A percentile compares a stretch with the other conserved stretches of the same genome.
Evolutionary conservation across 2,888 invertebrate genomes (phyloP).

Genomic region (Halocaridina rubra): DNA sequence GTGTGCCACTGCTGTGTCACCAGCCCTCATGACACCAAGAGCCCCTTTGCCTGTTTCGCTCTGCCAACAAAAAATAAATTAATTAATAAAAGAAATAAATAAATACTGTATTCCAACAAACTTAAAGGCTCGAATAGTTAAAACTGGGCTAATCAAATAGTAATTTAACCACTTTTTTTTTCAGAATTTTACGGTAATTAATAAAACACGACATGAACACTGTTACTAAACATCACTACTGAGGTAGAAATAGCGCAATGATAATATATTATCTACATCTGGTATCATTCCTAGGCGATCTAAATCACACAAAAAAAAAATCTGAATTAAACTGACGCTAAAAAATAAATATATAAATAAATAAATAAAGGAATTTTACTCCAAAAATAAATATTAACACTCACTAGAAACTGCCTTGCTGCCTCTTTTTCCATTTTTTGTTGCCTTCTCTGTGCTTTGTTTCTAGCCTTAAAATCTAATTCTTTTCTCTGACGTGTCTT

Average conservation of each 20-base stretch:
- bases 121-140: too few relatives aligned
- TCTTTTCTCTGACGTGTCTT: conserved; percentile 90
- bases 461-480: conserved; percentile 81
- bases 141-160: too few relatives aligned
- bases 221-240: too few relatives aligned
- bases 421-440: conserved; percentile 69
- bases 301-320: background rate
- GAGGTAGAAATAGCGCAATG: too few relatives aligned
- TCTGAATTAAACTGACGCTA: background rate
- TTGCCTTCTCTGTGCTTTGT: conserved; percentile 77
- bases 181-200: too few relatives aligned
- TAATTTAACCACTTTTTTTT: too few relatives aligned
- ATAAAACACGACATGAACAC: too few relatives aligned
- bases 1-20: conserved; percentile 54
- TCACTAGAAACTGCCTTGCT: conserved; percentile 47
- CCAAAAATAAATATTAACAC: too few relatives aligned
- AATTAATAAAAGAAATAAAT: too few relatives aligned
- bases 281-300: background rate
- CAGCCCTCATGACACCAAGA: conserved; percentile 59
- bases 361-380: too few relatives aligned
- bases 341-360: background rate
- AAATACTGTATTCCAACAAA: too few relatives aligned
- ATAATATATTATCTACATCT: too few relatives aligned
- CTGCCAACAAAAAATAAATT: conserved; percentile 28
- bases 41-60: conserved; percentile 53